Base-by-base conservation (phyloP, 2,888 invertebrate genomes). In the Tholera decimalis region DNA sequence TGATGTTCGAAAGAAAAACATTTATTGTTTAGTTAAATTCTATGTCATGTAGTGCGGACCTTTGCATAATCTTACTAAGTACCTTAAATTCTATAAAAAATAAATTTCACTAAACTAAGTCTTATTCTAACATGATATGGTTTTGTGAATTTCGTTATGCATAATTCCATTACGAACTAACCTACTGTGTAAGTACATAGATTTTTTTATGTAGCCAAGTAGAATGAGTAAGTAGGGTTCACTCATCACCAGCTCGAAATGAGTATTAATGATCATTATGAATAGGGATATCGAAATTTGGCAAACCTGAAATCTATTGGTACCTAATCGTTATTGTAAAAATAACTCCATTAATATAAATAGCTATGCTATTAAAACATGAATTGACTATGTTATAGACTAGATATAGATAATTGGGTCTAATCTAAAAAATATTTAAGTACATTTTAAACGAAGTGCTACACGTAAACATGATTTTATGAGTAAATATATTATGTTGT, bases 51-150 rank as follows among this genome's bases (percentile, higher is more conserved):
- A 80, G 70, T 50, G 58, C 30, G 20, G 47, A 53, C 26, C 57
- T 56, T 68, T 64, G 86, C 86, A 83, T 74, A 60, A 61, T 74
- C 70, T 74, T 69, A 72, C 80, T 79, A 82, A 71, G 47, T 81
- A 79, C 68, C 79, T 84, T 79, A 83, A 73, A 59, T 76, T 47
- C 66, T 77, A 84, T 80, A 85, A 85, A 75, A 86, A 87, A 86
- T 85, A 83, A 83, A 69, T 74, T 82, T 61, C 71, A 82, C 73
- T 82, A 78, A 73, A 63, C 80, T 80, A 77, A 66, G 24, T 43
- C 91, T 92, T 93, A 93, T 55, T 63, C 86, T 90, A 90, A 83
- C 56, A 91, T 94, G 94, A 94, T 94, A 94, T 94, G 94, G 83
- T 89, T n/a, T 87, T 85, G 85, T 88, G 90, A 91, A 84, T 82